These are phyloP conservation scores for Anthoptus insignis DNA, from an alignment of 2,888 invertebrate species.

Conservation along the genomic window DNA sequence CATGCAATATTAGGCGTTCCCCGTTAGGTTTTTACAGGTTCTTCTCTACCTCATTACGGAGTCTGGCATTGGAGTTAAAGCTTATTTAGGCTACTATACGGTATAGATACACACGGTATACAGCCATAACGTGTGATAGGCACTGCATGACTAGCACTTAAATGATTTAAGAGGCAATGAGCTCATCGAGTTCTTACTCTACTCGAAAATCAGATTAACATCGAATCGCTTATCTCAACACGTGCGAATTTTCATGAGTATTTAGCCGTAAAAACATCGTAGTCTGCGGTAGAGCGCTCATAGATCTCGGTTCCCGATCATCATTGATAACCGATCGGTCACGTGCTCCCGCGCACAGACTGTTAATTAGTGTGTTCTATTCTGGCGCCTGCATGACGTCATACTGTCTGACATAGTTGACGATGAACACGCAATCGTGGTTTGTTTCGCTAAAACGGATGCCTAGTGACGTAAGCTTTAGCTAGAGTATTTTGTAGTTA, in stretches of 20 bases:
- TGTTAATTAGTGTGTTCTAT: conserved; percentile 67
- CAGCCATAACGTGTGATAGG: too few species aligned
- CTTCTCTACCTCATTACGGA: conserved; percentile 82
- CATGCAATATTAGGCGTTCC: conserved; percentile 90
- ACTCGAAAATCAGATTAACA: too few species aligned
- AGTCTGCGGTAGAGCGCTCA: conserved; percentile 73
- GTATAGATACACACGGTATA: too few species aligned
- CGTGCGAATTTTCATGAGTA: conserved; percentile 23
- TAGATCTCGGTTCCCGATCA: conserved; percentile 72
- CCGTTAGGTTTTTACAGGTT: too few species aligned
- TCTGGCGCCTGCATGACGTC: conserved; percentile 75
- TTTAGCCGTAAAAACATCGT: conserved; percentile 45
- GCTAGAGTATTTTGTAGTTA: too few species aligned
- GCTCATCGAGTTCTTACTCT: too few species aligned
- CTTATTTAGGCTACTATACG: too few species aligned
- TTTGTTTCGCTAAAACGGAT: conserved; percentile 17
- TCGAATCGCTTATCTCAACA: too few species aligned
- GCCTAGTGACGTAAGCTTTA: conserved; percentile 23
- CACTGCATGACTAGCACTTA: too few species aligned
- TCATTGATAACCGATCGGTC: conserved; percentile 77
- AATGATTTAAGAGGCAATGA: too few species aligned
- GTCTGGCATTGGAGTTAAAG: too few species aligned
- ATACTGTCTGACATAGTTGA: conserved; percentile 50
- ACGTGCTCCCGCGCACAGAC: conserved; percentile 61
- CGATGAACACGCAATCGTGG: conserved; percentile 38